Evolutionary conservation across 2,888 invertebrate species (phyloP).

Genomic region (Neria commutata): DNA sequence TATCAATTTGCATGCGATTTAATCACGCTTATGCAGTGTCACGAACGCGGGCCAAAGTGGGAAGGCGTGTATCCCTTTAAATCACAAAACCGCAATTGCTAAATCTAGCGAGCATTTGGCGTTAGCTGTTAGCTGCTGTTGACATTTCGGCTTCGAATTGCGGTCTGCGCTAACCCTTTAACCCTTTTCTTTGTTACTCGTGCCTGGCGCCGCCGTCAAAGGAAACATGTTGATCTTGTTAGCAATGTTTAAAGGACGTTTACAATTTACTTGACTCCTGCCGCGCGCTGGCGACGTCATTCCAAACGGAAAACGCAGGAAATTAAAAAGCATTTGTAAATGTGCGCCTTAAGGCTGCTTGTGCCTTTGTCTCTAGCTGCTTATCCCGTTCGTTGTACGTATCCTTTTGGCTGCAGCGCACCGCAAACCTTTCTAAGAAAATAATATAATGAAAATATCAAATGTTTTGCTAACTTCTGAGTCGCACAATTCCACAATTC

Average conservation of each 20-base stretch:
- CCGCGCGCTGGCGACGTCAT: conserved; percentile 2
- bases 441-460: conserved; percentile 30
- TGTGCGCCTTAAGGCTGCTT: neutral
- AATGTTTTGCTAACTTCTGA: conserved; percentile 25
- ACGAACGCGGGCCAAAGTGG: no score
- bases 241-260: no score
- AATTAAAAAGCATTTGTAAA: conserved; percentile 50
- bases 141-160: conserved; percentile 40
- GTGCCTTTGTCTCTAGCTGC: no score
- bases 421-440: conserved; percentile 21
- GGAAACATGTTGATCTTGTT: conserved; percentile 48
- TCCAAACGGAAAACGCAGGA: conserved; percentile 46
- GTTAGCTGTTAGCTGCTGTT: conserved; percentile 43
- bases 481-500: no score
- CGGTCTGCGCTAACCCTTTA: conserved; percentile 28
- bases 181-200: no score
- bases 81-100: neutral
- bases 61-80: no score
- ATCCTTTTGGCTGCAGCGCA: conserved; percentile 24
- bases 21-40: neutral
- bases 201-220: no score
- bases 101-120: neutral
- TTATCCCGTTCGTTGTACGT: no score
- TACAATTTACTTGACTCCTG: conserved; percentile 27
- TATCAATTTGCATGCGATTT: neutral